Conservation (phyloP, 2,888 invertebrate species). For the Drosophila cognata region DNA sequence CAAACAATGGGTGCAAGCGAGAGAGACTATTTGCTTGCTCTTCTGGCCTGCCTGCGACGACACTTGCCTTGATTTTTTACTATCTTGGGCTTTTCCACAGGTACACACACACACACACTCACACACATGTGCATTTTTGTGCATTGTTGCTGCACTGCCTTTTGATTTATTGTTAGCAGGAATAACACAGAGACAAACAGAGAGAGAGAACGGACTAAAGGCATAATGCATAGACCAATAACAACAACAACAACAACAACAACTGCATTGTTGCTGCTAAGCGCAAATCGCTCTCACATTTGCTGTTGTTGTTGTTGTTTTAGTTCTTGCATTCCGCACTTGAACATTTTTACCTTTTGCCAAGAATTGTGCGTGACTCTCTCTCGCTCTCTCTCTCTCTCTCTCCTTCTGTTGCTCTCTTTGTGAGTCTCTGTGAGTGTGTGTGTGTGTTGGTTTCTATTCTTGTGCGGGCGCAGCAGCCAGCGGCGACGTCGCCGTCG, state of each 20-base stretch:
- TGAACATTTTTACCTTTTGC: constrained; percentile 55
- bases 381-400: constrained; percentile 27
- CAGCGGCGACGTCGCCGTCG: constrained; percentile 34
- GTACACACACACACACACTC: constrained; percentile 13
- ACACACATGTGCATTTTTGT: constrained; percentile 34
- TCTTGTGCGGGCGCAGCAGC: constrained; percentile 68
- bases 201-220: constrained; percentile 29
- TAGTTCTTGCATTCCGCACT: constrained; percentile 48
- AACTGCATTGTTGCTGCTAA: constrained; percentile 27
- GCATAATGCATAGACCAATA: constrained; percentile 37
- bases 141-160: constrained; percentile 54
- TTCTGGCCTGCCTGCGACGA: constrained; percentile 56
- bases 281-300: constrained; percentile 7
- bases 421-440: constrained; percentile 10
- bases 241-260: constrained; percentile 37
- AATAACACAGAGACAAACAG: constrained; percentile 24
- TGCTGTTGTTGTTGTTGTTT: constrained; percentile 14
- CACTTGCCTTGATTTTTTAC: constrained; percentile 80
- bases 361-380: constrained; percentile 60
- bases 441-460: constrained; percentile 63
- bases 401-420: not conserved
- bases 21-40: constrained; percentile 15
- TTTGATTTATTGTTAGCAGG: constrained; percentile 78
- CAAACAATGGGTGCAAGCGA: constrained; percentile 4
- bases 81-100: constrained; percentile 61